Evolutionary conservation across 2,797 vertebrate genomes (phyloP).

Genomic region (Sandelia bainsii): DNA sequence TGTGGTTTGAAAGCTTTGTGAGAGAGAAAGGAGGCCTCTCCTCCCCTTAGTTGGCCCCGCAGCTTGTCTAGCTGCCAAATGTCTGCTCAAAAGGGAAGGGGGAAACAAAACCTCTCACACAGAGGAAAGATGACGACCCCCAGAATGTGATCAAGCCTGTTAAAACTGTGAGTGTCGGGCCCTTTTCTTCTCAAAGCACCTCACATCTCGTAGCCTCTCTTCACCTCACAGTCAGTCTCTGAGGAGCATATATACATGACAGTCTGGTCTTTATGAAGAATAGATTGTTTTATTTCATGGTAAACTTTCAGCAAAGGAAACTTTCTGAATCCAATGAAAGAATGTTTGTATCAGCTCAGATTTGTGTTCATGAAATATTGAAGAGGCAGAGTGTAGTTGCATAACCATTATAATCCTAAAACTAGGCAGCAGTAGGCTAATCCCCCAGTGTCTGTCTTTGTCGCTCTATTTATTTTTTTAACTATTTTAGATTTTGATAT

Average conservation of each 20-base stretch:
- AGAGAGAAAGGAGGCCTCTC: conserved; percentile 33
- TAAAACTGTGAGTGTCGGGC: conserved; percentile 14
- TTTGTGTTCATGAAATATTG: conserved; percentile 4
- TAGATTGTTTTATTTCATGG: not conserved
- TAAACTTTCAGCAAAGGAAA: not conserved
- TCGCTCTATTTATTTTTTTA: conserved; percentile 8
- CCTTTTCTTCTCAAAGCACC: not conserved
- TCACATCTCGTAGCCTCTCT: not conserved
- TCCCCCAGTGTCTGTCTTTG: not conserved
- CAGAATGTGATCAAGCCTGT: conserved; percentile 23
- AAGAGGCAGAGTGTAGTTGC: conserved; percentile 20
- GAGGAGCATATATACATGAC: not conserved
- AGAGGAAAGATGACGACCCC: not conserved
- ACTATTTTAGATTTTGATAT: conserved; percentile 1
- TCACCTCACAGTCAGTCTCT: not conserved
- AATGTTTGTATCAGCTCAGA: not conserved
- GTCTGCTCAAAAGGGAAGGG: conserved; percentile 13
- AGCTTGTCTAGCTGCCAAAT: conserved; percentile 54
- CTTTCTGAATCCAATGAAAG: not conserved
- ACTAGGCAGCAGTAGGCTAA: conserved; percentile 24
- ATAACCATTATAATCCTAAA: conserved; percentile 50
- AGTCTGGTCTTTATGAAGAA: not conserved
- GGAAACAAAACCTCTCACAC: conserved; percentile 10
- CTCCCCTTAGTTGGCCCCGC: conserved; percentile 49
- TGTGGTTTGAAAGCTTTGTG: conserved; percentile 28